phyloP scores from a whole-genome alignment of 2,888 invertebrate species.

The Liodrosophila aerea region DNA sequence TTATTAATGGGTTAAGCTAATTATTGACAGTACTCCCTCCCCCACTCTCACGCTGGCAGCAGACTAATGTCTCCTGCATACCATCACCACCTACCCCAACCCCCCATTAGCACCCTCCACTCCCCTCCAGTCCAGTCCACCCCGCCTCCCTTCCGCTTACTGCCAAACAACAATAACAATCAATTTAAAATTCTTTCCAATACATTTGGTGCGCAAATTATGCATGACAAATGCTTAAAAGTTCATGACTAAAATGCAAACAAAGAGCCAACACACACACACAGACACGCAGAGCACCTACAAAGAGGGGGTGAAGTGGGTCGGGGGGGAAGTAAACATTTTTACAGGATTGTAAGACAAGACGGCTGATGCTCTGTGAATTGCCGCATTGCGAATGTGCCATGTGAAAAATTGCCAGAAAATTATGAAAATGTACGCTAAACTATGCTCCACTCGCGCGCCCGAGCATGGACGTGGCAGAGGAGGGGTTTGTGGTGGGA shows the following conservation, averaged over 20 bases:
- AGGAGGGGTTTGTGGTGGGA: background rate
- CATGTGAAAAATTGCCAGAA: conserved; percentile 75
- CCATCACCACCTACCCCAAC: background rate
- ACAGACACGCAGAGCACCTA: conserved; percentile 32
- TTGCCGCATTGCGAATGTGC: conserved; percentile 48
- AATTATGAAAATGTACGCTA: conserved; percentile 68
- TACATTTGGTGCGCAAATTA: conserved; percentile 78
- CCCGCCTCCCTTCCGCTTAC: background rate
- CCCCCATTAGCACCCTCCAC: background rate
- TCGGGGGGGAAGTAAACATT: background rate
- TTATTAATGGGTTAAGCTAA: conserved; percentile 77
- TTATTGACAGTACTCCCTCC: conserved; percentile 62
- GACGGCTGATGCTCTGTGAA: conserved; percentile 23
- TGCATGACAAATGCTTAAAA: conserved; percentile 78
- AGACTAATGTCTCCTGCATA: conserved; percentile 43
- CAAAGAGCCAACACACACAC: conserved; percentile 68
- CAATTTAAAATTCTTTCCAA: conserved; percentile 79
- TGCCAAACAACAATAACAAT: conserved; percentile 65
- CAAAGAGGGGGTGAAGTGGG: background rate
- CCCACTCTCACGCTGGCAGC: conserved; percentile 8
- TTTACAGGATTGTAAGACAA: conserved; percentile 45
- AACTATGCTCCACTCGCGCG: conserved; percentile 41
- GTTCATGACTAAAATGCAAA: conserved; percentile 76
- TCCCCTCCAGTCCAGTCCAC: background rate
- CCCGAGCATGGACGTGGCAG: background rate